Conservation (phyloP, 2,113 vertebrate species). For the Sinocyclocheilus grahami region DNA sequence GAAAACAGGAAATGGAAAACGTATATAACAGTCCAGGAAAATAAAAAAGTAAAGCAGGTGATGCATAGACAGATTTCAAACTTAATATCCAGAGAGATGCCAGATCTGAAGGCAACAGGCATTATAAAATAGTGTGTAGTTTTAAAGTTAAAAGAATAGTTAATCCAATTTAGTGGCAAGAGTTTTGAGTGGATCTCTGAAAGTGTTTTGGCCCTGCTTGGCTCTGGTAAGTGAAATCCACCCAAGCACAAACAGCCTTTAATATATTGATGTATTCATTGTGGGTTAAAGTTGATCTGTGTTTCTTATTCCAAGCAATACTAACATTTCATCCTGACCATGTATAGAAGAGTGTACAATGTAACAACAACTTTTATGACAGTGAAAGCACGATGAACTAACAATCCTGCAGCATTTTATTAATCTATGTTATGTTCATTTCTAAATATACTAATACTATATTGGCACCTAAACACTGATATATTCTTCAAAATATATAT, state of each 20-base stretch:
- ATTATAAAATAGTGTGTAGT: not conserved
- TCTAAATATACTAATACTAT: not conserved
- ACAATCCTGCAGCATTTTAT: not conserved
- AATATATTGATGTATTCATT: not conserved
- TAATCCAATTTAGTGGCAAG: not conserved
- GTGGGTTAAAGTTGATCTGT: not conserved
- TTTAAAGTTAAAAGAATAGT: not conserved
- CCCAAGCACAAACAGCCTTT: not conserved
- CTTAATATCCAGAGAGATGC: not conserved
- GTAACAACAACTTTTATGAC: not conserved
- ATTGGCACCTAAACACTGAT: not conserved
- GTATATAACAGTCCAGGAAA: not conserved
- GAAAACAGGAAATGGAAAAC: conserved; percentile 19
- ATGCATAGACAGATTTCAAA: not conserved
- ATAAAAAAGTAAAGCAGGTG: not conserved
- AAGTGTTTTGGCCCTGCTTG: not conserved
- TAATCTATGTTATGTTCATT: not conserved
- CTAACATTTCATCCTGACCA: no score
- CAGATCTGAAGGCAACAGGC: not conserved
- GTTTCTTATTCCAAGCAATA: no score
- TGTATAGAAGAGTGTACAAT: no score
- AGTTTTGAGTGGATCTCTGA: conserved; percentile 7
- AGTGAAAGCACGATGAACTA: not conserved
- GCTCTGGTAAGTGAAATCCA: not conserved
- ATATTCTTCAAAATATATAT: no score